Percentiles rank a stretch among this genome's conserved stretches.
Conservation (phyloP, 2,113 vertebrate genomes). For the Ammospiza caudacuta region DNA sequence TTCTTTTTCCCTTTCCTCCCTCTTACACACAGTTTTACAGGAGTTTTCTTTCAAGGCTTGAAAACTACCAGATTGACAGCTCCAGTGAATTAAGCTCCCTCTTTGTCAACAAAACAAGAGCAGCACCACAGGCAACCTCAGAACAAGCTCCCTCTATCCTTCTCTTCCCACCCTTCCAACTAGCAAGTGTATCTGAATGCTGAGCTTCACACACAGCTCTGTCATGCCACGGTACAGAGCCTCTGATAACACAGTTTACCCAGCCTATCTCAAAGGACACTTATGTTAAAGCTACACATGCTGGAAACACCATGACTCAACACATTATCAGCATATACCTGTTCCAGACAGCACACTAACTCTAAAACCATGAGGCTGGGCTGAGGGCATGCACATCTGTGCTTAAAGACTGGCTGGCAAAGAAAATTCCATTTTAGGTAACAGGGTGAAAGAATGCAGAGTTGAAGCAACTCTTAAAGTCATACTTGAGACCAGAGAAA, state of each 20-base stretch:
- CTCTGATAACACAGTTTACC: not conserved
- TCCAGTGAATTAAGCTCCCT: constrained; percentile 42
- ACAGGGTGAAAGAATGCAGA: not conserved
- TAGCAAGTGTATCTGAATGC: not conserved
- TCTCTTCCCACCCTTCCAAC: not conserved
- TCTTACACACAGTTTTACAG: not conserved
- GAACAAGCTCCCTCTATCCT: constrained; percentile 23
- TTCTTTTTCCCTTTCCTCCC: not conserved
- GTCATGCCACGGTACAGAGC: not conserved
- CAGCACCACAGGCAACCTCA: constrained; percentile 52
- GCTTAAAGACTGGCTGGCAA: not conserved
- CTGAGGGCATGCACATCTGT: not conserved
- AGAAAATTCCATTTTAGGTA: not conserved
- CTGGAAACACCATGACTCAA: not conserved
- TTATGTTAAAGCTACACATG: not conserved
- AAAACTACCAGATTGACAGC: constrained; percentile 41
- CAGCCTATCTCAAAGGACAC: not conserved
- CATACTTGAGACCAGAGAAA: not conserved
- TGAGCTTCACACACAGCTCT: not conserved
- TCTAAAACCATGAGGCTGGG: not conserved
- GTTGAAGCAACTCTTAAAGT: not conserved
- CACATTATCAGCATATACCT: not conserved
- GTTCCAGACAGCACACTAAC: not conserved
- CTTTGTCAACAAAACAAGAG: constrained; percentile 45
- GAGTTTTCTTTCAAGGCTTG: constrained; percentile 21